Conservation (phyloP, 2,888 invertebrate genomes). For the Operophtera brumata region DNA sequence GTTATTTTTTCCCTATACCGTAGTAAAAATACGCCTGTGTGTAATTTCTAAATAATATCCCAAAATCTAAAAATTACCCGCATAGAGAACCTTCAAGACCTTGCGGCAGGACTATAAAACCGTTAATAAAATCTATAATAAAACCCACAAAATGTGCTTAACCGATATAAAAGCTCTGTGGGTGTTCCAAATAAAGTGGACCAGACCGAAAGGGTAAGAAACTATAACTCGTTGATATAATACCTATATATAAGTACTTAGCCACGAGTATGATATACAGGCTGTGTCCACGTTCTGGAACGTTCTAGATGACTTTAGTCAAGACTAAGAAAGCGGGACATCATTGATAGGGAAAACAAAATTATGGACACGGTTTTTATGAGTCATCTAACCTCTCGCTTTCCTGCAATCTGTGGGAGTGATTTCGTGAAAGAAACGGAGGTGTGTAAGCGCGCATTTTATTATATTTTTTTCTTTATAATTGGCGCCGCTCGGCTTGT, state of each 20-base stretch:
- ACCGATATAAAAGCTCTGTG: constrained; percentile 34
- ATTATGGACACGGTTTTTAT: too few species aligned
- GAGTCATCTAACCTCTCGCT: too few species aligned
- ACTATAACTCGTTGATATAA: constrained; percentile 25
- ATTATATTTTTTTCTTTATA: too few species aligned
- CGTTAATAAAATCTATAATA: constrained; percentile 38
- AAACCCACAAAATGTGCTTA: constrained; percentile 37
- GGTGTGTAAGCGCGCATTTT: too few species aligned
- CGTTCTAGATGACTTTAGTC: too few species aligned
- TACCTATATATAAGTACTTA: constrained; percentile 8
- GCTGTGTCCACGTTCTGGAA: background rate
- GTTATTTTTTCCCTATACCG: too few species aligned
- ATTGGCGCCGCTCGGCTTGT: too few species aligned
- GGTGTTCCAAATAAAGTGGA: constrained; percentile 30
- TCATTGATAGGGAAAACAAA: too few species aligned
- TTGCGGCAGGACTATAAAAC: constrained; percentile 34
- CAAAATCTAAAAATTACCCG: constrained; percentile 29
- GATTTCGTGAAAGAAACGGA: too few species aligned
- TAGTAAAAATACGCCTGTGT: background rate
- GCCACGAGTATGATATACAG: constrained; percentile 5
- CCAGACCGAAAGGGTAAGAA: constrained; percentile 19
- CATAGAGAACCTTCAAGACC: constrained; percentile 26
- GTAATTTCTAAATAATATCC: constrained; percentile 1
- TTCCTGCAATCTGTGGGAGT: too few species aligned
- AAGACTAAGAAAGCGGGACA: too few species aligned